Conservation (phyloP, 2,888 invertebrate genomes). For the Busseola fusca region DNA sequence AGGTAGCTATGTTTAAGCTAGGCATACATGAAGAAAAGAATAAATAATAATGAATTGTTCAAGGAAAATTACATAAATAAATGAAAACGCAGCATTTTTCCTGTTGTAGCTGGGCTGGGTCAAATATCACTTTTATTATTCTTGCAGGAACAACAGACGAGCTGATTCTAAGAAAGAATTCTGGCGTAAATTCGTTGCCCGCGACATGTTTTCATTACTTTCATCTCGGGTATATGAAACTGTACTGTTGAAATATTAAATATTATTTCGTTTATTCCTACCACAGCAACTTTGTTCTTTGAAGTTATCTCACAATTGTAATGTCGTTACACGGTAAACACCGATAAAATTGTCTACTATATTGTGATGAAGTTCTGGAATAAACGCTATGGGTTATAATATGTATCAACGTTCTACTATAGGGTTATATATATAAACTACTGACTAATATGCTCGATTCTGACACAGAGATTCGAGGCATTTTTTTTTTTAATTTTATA, state of each 20-base stretch:
- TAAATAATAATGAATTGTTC: constrained; percentile 23
- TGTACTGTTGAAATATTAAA: constrained; percentile 57
- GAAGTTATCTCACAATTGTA: constrained; percentile 40
- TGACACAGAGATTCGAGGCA: background rate
- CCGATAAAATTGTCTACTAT: constrained; percentile 39
- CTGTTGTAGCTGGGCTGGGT: constrained; percentile 34
- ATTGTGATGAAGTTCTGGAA: constrained; percentile 15
- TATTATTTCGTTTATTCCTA: constrained; percentile 45
- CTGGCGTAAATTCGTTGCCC: constrained; percentile 59
- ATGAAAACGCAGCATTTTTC: constrained; percentile 47
- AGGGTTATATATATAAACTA: background rate
- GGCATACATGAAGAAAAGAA: background rate
- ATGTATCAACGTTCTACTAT: background rate
- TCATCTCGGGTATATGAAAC: constrained; percentile 56
- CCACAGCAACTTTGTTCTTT: constrained; percentile 46
- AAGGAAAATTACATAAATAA: constrained; percentile 21
- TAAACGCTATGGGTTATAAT: background rate
- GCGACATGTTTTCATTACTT: constrained; percentile 65
- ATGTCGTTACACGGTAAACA: constrained; percentile 24
- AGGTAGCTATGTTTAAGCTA: background rate
- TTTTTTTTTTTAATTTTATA: too few relatives aligned
- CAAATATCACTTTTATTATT: constrained; percentile 59
- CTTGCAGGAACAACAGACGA: constrained; percentile 43
- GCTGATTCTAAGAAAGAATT: constrained; percentile 59
- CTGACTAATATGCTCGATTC: background rate